Percentiles rank a stretch among this genome's conserved stretches.
These are phyloP conservation scores for Tapirus terrestris DNA, from an alignment of 2,113 vertebrate genomes.

Conservation along the genomic window DNA sequence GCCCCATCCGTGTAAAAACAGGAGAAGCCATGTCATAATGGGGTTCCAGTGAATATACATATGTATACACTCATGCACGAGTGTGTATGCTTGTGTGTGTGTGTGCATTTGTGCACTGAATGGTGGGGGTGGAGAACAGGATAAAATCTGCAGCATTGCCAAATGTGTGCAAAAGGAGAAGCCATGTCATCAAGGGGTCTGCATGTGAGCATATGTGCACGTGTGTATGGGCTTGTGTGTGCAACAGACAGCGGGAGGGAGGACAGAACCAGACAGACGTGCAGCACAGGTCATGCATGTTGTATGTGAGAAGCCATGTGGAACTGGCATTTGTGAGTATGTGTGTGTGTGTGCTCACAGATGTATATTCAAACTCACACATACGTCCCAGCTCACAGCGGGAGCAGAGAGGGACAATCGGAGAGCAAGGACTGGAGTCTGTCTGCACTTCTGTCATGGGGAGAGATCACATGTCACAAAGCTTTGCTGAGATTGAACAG, in stretches of 20 bases:
- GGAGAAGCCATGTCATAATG: constrained; percentile 71
- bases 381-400: not conserved
- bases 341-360: not conserved
- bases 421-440: not conserved
- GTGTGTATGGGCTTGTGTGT: not conserved
- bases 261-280: not conserved
- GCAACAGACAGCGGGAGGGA: not conserved
- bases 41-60: not conserved
- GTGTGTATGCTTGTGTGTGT: not conserved
- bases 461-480: not conserved
- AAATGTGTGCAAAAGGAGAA: constrained; percentile 64
- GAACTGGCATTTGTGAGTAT: not conserved
- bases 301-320: not conserved
- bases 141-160: constrained; percentile 32
- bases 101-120: not conserved
- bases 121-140: not conserved
- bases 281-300: not conserved
- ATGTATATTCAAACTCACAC: not conserved
- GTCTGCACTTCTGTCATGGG: not conserved
- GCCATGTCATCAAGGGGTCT: constrained; percentile 52
- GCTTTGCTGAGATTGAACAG: not conserved
- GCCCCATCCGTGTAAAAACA: constrained; percentile 59
- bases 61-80: fast-evolving
- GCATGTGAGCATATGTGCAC: fast-evolving
- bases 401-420: not conserved